Conservation (phyloP, 1,140 invertebrate genomes). For the Apocrypta bakeri region DNA sequence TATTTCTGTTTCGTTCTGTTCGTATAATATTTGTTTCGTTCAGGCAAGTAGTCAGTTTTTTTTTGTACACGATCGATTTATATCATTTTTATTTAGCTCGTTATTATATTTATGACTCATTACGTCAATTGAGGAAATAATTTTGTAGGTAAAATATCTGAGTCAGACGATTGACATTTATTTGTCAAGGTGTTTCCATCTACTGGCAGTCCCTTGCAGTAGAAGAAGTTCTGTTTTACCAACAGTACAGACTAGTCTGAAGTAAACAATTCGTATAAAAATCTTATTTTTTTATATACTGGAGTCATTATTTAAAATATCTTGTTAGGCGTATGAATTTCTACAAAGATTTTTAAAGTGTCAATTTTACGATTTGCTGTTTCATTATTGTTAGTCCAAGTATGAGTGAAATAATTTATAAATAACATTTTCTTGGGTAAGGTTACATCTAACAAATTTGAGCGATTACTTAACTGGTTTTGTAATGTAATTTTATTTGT, state of each 20-base stretch:
- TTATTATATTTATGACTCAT: too few species aligned
- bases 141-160: not conserved
- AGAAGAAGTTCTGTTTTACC: slow-evolving; percentile 25
- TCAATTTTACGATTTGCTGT: too few species aligned
- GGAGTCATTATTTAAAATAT: not conserved
- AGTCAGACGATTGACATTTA: not conserved
- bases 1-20: too few species aligned
- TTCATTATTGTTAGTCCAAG: too few species aligned
- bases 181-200: slow-evolving; percentile 16
- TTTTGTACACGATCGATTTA: slow-evolving; percentile 12
- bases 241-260: not conserved
- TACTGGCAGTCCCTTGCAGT: not conserved
- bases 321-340: too few species aligned
- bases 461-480: not conserved
- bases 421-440: not conserved
- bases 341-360: too few species aligned
- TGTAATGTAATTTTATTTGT: not conserved
- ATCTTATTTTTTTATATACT: not conserved
- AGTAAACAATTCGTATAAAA: not conserved
- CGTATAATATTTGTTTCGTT: slow-evolving; percentile 15
- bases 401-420: too few species aligned
- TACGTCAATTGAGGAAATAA: not conserved
- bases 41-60: not conserved
- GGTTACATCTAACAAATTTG: slow-evolving; percentile 23
- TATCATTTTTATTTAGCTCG: slow-evolving; percentile 2